These are phyloP conservation scores for Poeciliopsis infans DNA, from an alignment of 2,797 vertebrate genomes.

Conservation along the genomic window DNA sequence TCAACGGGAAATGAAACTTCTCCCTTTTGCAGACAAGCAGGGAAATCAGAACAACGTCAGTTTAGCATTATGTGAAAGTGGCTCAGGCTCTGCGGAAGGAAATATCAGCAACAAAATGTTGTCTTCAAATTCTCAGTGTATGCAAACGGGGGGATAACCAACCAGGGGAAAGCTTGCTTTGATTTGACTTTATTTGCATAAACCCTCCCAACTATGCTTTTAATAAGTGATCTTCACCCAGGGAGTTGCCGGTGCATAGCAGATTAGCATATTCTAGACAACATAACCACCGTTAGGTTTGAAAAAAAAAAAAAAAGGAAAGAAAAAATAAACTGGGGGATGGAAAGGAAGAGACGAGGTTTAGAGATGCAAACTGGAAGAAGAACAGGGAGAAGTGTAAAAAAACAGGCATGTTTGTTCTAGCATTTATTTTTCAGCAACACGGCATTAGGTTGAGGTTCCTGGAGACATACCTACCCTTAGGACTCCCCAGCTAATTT, in stretches of 20 bases:
- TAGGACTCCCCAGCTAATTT: conserved; percentile 69
- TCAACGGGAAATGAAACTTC: conserved; percentile 79
- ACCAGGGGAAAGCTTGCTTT: conserved; percentile 76
- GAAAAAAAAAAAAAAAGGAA: conserved; percentile 11
- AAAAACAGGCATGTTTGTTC: conserved; percentile 73
- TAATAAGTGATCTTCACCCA: conserved; percentile 83
- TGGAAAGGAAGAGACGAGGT: conserved; percentile 40
- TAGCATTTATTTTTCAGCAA: conserved; percentile 65
- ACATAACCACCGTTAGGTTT: conserved; percentile 74
- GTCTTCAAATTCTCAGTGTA: conserved; percentile 66
- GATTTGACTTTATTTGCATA: conserved; percentile 80
- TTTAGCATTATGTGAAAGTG: conserved; percentile 55
- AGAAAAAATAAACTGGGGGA: conserved; percentile 6
- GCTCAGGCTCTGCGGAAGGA: conserved; percentile 33
- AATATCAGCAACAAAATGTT: conserved; percentile 65
- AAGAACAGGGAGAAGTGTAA: conserved; percentile 39
- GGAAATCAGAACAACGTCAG: conserved; percentile 50
- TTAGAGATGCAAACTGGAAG: conserved; percentile 50
- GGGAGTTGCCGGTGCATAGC: conserved; percentile 77
- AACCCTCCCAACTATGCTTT: conserved; percentile 82
- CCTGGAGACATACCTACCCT: conserved; percentile 56
- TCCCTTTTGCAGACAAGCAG: conserved; percentile 60
- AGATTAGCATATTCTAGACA: conserved; percentile 81
- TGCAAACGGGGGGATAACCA: conserved; percentile 68
- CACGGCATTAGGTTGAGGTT: conserved; percentile 60